Evolutionary conservation across 1,140 invertebrate genomes (phyloP).

Genomic region (Thalassaphorura encarpata): DNA sequence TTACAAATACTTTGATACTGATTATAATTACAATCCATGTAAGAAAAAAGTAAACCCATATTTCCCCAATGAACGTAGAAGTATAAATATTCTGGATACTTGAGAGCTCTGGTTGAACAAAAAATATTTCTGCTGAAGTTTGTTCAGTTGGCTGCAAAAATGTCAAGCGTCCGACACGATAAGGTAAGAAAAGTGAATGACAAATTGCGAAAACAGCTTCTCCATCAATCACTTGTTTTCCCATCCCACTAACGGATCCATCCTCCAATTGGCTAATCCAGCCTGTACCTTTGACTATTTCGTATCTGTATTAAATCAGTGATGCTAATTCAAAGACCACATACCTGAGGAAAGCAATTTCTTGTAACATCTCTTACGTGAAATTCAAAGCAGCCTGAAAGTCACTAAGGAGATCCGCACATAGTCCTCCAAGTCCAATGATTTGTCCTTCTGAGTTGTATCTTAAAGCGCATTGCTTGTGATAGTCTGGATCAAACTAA

Average conservation of each 20-base stretch:
- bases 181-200: neutral
- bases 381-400: neutral
- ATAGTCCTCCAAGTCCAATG: neutral
- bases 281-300: slow-evolving; percentile 6
- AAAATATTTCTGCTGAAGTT: slow-evolving; percentile 34
- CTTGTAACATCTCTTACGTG: neutral
- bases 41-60: slow-evolving; percentile 7
- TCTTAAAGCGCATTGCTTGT: neutral
- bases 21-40: slow-evolving; percentile 3
- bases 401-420: neutral
- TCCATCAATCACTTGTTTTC: neutral
- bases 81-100: slow-evolving; percentile 37
- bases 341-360: too few relatives aligned
- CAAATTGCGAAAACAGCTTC: slow-evolving; percentile 10
- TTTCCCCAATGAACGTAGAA: slow-evolving; percentile 2
- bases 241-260: slow-evolving; percentile 11
- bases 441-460: neutral
- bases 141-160: neutral
- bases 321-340: neutral
- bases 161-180: neutral
- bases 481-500: neutral
- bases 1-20: neutral
- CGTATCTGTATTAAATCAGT: slow-evolving; percentile 7
- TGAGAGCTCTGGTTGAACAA: slow-evolving; percentile 41
- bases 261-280: slow-evolving; percentile 7